These are phyloP conservation scores for Proisotoma minuta DNA, from an alignment of 2,888 invertebrate species.

Conservation along the genomic window DNA sequence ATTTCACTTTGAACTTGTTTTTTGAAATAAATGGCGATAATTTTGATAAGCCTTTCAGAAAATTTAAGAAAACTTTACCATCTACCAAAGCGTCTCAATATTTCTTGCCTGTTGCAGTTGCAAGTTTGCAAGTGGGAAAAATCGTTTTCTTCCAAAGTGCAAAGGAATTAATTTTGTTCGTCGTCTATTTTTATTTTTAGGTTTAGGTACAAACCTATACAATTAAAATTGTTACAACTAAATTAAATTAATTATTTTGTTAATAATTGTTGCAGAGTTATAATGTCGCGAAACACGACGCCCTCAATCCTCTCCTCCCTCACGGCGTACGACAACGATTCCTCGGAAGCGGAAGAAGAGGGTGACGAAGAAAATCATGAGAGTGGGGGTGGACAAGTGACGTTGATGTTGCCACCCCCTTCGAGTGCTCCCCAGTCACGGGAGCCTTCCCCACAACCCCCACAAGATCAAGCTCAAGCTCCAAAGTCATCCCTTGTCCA, in stretches of 20 bases:
- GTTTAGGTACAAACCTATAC: too few species aligned
- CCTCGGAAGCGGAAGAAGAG: constrained; percentile 1
- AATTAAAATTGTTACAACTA: too few species aligned
- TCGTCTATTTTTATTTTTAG: too few species aligned
- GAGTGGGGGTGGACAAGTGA: not conserved
- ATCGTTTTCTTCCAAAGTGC: too few species aligned
- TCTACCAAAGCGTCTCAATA: too few species aligned
- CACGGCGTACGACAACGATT: not conserved
- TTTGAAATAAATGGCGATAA: not conserved
- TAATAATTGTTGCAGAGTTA: too few species aligned
- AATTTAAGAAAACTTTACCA: not conserved
- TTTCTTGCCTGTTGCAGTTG: too few species aligned
- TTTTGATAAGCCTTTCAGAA: not conserved
- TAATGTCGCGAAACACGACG: constrained; percentile 6
- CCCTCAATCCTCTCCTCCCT: constrained; percentile 5
- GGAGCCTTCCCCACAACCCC: not conserved
- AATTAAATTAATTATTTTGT: too few species aligned
- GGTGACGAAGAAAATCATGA: not conserved
- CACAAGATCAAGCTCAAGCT: not conserved
- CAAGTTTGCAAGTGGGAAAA: too few species aligned
- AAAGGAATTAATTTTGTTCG: too few species aligned
- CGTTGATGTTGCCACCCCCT: not conserved
- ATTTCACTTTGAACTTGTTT: not conserved
- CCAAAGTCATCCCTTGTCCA: not conserved
- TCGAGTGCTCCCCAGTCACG: not conserved